Evolutionary conservation across 2,797 vertebrate species (phyloP).

Genomic region (Lithobates sylvaticus): DNA sequence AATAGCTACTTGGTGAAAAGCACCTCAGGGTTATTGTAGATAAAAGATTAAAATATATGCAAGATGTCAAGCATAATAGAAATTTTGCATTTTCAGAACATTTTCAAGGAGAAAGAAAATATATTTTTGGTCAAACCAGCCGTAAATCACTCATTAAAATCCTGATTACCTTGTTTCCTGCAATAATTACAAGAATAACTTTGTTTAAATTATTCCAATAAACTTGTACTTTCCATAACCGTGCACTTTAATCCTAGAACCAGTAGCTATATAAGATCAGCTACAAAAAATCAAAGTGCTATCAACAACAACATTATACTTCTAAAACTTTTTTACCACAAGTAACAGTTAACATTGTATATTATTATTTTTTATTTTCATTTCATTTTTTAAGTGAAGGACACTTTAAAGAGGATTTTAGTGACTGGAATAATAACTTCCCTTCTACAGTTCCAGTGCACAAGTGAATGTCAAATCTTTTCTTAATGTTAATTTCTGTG

Average conservation of each 20-base stretch:
- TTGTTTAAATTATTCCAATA: slow-evolving; percentile 6
- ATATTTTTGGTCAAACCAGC: slow-evolving; percentile 9
- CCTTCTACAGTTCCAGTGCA: no score
- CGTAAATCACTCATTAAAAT: slow-evolving; percentile 6
- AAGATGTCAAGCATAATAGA: slow-evolving; percentile 37
- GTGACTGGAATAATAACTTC: no score
- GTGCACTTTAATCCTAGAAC: background rate
- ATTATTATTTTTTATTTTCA: no score
- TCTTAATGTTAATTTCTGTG: no score
- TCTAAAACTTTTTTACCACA: no score
- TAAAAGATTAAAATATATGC: slow-evolving; percentile 54
- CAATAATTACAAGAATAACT: slow-evolving; percentile 26
- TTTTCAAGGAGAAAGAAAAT: slow-evolving; percentile 40
- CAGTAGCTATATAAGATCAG: background rate
- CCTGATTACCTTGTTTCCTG: background rate
- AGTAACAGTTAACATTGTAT: no score
- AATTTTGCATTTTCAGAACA: slow-evolving; percentile 34
- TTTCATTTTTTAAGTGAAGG: no score
- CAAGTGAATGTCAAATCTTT: no score
- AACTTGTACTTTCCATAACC: background rate
- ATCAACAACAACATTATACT: background rate
- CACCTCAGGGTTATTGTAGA: slow-evolving; percentile 47
- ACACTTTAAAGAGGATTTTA: no score
- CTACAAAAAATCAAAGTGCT: background rate
- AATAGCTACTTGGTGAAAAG: slow-evolving; percentile 41